Evolutionary conservation across 2,888 invertebrate species (phyloP).

Genomic region (Thymelicus acteon): DNA sequence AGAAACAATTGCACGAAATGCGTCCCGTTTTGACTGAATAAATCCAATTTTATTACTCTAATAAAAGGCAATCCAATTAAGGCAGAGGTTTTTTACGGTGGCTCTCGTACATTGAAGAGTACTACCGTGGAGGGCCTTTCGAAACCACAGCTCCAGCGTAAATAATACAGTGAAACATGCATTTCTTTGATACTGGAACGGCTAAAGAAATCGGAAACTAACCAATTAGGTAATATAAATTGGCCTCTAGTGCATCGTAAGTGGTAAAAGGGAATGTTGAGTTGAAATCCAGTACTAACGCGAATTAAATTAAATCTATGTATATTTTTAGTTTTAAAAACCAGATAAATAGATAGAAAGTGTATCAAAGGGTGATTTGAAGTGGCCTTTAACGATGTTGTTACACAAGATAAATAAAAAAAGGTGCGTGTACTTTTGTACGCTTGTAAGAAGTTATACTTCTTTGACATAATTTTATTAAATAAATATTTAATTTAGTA

Average conservation of each 20-base stretch:
- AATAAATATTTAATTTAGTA: too few relatives aligned
- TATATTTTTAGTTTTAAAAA: too few relatives aligned
- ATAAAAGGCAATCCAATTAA: constrained; percentile 83
- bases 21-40: constrained; percentile 62
- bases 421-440: too few relatives aligned
- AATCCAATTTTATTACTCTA: constrained; percentile 81
- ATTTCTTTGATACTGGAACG: constrained; percentile 12
- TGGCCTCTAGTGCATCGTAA: not conserved
- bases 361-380: too few relatives aligned
- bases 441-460: too few relatives aligned
- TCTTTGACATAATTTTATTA: too few relatives aligned
- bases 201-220: not conserved
- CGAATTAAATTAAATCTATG: too few relatives aligned
- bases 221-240: constrained; percentile 1
- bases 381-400: too few relatives aligned
- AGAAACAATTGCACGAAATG: constrained; percentile 58
- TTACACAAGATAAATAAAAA: too few relatives aligned
- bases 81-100: constrained; percentile 72
- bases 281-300: too few relatives aligned
- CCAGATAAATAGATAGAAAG: too few relatives aligned
- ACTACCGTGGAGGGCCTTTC: constrained; percentile 59
- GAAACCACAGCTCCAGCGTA: constrained; percentile 55
- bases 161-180: constrained; percentile 54
- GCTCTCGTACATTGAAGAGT: constrained; percentile 58
- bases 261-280: too few relatives aligned